phyloP scores from a whole-genome alignment of 2,888 invertebrate species.

The Elysia crispata region DNA sequence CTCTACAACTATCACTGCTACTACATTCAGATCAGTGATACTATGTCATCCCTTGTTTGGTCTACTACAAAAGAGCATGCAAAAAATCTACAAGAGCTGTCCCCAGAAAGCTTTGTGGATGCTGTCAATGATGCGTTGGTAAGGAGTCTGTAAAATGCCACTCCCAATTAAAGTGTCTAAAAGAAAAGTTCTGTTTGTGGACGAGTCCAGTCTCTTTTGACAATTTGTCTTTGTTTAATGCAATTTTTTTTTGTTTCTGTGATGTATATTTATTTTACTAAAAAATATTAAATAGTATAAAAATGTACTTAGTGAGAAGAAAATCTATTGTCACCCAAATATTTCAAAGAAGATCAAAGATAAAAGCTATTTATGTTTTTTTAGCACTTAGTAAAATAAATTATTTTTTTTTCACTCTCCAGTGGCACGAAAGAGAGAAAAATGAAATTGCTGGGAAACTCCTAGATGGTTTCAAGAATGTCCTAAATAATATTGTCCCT shows the following conservation, averaged over 20 bases:
- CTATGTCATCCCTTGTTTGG: constrained; percentile 95
- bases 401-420: constrained; percentile 48
- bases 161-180: no score
- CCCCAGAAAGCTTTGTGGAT: constrained; percentile 90
- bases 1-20: not conserved
- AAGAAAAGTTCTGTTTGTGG: no score
- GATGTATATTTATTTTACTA: no score
- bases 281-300: no score
- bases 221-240: no score
- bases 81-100: constrained; percentile 84
- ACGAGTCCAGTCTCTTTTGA: no score
- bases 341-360: no score
- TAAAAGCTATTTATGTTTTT: no score
- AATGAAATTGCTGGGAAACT: constrained; percentile 58
- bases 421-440: constrained; percentile 72
- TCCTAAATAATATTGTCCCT: constrained; percentile 60
- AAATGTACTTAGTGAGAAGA: no score
- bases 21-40: constrained; percentile 82
- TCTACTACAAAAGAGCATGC: constrained; percentile 87
- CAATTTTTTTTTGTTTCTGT: no score
- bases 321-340: no score
- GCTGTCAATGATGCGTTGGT: constrained; percentile 91
- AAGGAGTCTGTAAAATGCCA: constrained; percentile 72
- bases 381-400: constrained; percentile 64
- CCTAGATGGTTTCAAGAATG: constrained; percentile 55